Evolutionary conservation across 2,797 vertebrate genomes (phyloP).

Genomic region (Micropoecilia bifurca): DNA sequence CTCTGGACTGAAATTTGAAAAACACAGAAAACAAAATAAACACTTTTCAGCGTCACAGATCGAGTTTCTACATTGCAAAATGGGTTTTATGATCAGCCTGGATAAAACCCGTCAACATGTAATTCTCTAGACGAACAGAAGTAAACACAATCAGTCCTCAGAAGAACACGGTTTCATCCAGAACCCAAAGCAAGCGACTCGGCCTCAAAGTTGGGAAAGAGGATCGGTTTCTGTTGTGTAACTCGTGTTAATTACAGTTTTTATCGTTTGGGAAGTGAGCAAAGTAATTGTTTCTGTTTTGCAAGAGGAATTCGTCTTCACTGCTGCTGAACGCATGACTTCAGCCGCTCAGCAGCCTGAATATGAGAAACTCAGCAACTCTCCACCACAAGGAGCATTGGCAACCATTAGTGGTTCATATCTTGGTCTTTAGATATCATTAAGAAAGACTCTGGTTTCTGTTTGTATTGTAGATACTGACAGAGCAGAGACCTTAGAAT

Average conservation of each 20-base stretch:
- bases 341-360: background rate
- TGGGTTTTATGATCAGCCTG: background rate
- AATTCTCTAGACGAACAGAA: background rate
- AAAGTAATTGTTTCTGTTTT: background rate
- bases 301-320: conserved; percentile 2
- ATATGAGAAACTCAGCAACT: background rate
- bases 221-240: background rate
- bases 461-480: background rate
- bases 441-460: background rate
- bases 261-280: background rate
- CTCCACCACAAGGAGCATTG: background rate
- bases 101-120: background rate
- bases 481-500: background rate
- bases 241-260: background rate
- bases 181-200: background rate
- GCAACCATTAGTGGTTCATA: background rate
- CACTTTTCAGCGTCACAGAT: too few relatives aligned
- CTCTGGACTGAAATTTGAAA: too few relatives aligned
- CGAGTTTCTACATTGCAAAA: too few relatives aligned
- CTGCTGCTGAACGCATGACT: background rate
- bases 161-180: background rate
- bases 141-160: background rate
- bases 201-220: background rate
- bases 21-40: too few relatives aligned
- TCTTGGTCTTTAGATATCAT: background rate